Base-by-base conservation (phyloP, 2,113 vertebrate genomes). In the Noctilio leporinus region DNA sequence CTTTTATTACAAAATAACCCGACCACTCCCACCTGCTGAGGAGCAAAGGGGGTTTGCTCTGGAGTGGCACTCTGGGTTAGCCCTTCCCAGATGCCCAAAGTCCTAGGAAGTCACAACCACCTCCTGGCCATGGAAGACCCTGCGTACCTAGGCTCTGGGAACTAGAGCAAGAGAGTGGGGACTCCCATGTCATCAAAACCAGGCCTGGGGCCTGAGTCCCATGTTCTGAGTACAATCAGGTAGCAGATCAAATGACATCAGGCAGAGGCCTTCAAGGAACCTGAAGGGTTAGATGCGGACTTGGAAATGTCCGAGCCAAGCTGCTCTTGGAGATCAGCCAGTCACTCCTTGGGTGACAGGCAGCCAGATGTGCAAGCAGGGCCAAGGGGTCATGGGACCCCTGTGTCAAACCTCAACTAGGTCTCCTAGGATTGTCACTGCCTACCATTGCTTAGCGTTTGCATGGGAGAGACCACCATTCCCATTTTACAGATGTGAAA, bases 1-100 rank as follows among this genome's bases (percentile, higher is more conserved):
- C 83, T 97, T 97, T 96, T 96, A 97, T 97, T 96, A 88, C 86
- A 81, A 95, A 95, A 91, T 91, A 94, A 97, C 51, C 33, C 70
- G 28, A 78, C 95, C 30, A 28, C 85, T 94, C 91, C 35, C 47
- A 87, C 97, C 11, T 38, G 15, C 92, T 82, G 93, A 93, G 95
- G 92, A 78, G 59, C 96, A 92, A 95, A 87, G 55, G 19, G 9
- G 76, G 73, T 75, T 22, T n/a, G 4, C 76, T 67, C 30, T 55
- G 33, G n/a, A 70, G 40, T 0, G 57, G 59, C 65, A 38, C 43
- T 82, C 76, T 38, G 47, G 10, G 40, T 83, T 86, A 89, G 84
- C 64, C 73, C 72, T 43, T 67, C 17, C 4, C 43, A 38, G 80
- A 86, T n/a, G 84, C 30, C 3, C 3, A 28, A 67, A 75, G 80